phyloP scores from a whole-genome alignment of 2,888 invertebrate species.

The Aporophyla nigra region DNA sequence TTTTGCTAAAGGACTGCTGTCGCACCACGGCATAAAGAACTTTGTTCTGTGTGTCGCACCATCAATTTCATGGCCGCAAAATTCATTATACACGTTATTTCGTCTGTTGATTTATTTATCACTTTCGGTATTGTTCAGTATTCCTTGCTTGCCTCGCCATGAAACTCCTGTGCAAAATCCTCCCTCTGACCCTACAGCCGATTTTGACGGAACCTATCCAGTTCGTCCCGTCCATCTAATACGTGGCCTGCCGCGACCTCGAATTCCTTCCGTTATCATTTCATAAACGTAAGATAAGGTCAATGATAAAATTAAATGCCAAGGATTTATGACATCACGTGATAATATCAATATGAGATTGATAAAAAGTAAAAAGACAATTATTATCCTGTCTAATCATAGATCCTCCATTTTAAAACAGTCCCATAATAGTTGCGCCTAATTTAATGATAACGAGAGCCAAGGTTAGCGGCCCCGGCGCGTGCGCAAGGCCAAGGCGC shows the following conservation, averaged over 20 bases:
- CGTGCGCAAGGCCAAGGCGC: constrained; percentile 66
- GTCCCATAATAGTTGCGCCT: constrained; percentile 42
- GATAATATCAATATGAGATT: constrained; percentile 8
- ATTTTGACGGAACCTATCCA: neutral
- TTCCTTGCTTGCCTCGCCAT: neutral
- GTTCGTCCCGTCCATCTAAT: neutral
- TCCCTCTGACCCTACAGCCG: too few relatives aligned
- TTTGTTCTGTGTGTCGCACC: too few relatives aligned
- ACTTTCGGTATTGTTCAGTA: neutral
- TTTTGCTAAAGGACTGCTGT: neutral
- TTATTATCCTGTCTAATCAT: constrained; percentile 10
- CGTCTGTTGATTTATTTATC: neutral
- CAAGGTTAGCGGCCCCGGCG: constrained; percentile 67
- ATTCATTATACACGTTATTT: neutral
- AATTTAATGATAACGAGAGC: constrained; percentile 49
- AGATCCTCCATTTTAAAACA: constrained; percentile 26
- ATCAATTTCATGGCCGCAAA: neutral
- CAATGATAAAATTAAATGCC: constrained; percentile 39
- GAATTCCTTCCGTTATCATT: constrained; percentile 34
- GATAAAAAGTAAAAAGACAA: constrained; percentile 8
- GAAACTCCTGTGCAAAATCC: too few relatives aligned
- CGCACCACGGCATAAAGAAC: too few relatives aligned
- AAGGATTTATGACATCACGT: constrained; percentile 27
- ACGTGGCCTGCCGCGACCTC: neutral
- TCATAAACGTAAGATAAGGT: constrained; percentile 20